Percentiles rank a stretch among this genome's conserved stretches.
Evolutionary conservation across 2,888 invertebrate genomes (phyloP).

Genomic region (Halictus ligatus): DNA sequence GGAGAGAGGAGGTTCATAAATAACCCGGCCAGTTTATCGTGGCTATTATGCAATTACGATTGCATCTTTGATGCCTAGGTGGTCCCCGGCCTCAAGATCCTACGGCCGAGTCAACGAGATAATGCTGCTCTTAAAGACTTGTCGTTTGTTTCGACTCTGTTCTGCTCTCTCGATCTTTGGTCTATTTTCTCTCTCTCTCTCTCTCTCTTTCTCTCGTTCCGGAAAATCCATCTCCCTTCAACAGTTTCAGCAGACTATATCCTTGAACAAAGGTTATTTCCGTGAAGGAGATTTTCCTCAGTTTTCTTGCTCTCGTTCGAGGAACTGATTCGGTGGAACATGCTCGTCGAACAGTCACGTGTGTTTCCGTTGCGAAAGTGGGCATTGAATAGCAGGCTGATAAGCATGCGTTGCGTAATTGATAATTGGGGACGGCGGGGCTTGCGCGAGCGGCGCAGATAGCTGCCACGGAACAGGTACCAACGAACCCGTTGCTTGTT

Average conservation of each 20-base stretch:
- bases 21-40: constrained; percentile 79
- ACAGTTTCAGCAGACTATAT: neutral
- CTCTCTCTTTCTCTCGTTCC: neutral
- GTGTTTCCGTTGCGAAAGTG: constrained; percentile 33
- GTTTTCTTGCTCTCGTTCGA: neutral
- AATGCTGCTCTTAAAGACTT: constrained; percentile 68
- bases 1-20: constrained; percentile 78
- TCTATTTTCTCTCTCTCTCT: constrained; percentile 8
- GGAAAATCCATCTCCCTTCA: neutral
- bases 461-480: constrained; percentile 4
- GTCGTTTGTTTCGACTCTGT: constrained; percentile 65
- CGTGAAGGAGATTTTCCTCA: neutral
- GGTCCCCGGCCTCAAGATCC: constrained; percentile 75
- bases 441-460: neutral
- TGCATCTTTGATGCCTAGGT: constrained; percentile 79
- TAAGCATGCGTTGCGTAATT: constrained; percentile 43
- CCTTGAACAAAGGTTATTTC: neutral
- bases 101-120: constrained; percentile 61
- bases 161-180: constrained; percentile 30
- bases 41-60: constrained; percentile 83
- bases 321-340: neutral
- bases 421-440: constrained; percentile 28
- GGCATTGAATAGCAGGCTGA: constrained; percentile 8
- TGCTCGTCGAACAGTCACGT: constrained; percentile 5
- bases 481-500: neutral